Evolutionary conservation across 2,888 invertebrate genomes (phyloP).

Genomic region (Acronicta leporina): DNA sequence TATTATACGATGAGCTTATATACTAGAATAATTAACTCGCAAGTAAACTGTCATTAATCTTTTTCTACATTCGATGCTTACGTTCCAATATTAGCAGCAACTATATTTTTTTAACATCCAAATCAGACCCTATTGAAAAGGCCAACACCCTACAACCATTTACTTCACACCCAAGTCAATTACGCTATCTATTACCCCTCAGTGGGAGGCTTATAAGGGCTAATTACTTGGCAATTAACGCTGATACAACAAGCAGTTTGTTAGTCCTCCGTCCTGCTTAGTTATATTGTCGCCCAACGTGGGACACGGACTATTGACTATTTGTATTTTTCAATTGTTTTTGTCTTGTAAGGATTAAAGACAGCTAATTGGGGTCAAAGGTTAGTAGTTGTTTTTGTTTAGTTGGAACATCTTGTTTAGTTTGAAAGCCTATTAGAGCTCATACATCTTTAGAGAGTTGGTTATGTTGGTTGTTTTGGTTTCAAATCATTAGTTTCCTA

Average conservation of each 20-base stretch:
- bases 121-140: constrained; percentile 6
- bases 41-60: too few relatives aligned
- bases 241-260: constrained; percentile 54
- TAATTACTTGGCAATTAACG: constrained; percentile 56
- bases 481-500: not conserved
- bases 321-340: constrained; percentile 46
- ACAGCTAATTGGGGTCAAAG: constrained; percentile 25
- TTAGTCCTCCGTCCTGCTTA: constrained; percentile 36
- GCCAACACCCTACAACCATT: constrained; percentile 1
- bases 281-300: constrained; percentile 42
- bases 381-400: constrained; percentile 7
- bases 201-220: constrained; percentile 44
- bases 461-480: too few relatives aligned
- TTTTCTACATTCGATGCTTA: too few relatives aligned
- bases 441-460: too few relatives aligned
- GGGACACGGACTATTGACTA: constrained; percentile 24
- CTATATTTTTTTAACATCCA: not conserved
- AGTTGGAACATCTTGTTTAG: not conserved
- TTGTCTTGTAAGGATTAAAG: constrained; percentile 20
- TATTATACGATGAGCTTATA: too few relatives aligned
- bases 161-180: constrained; percentile 38
- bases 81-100: not conserved
- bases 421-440: not conserved
- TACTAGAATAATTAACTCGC: too few relatives aligned
- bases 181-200: constrained; percentile 49